Base-by-base conservation (phyloP, 92 coral and sea anemone genomes). In the Porites evermanni region DNA sequence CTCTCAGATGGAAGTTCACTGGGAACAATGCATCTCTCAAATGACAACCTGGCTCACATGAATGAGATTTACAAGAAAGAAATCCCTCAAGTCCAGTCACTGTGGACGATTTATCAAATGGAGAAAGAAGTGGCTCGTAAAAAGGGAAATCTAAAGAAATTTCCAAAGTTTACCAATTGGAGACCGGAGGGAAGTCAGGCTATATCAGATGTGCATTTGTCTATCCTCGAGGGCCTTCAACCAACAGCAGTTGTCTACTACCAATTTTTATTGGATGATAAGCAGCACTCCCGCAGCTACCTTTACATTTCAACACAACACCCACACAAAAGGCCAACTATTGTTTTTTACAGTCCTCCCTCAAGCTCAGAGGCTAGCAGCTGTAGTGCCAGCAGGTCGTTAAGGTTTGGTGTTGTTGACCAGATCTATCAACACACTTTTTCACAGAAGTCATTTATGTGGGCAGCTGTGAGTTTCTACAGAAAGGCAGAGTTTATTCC, bases 401-500 rank as follows among this genome's bases (percentile, higher is more conserved):
- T 79, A 78, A 38, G 81, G 44, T 88, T 88, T 88, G 91, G 87
- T 18, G 47, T 88, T 6, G 32, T 88, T 44, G 38, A 81, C 21
- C 17, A 74, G 19, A 65, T 88, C 21, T 81, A 51, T 66, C 75
- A 66, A 52, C 87, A 88, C 83, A 61, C 52, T 6, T 81, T 74
- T 80, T 74, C 78, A 7, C 53, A 88, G 78, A 88, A 54, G 12
- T 16, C 61, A 23, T 88, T 65, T 21, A 82, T 88, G 87, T 88
- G 83, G 91, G 91, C 91, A 67, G 78, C 58, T 23, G 87, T 88
- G n/a, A 76, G 16, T 51, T 67, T 88, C 29, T 88, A 66, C 78
- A 24, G 29, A 68, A 69, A 69, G 77, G 24, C 77, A 74, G 29
- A 24, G 29, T 24, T 24, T 24, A 24, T 24, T 24, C 29, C 29